Evolutionary conservation across 2,113 vertebrate genomes (phyloP).

Genomic region (Thymallus thymallus): DNA sequence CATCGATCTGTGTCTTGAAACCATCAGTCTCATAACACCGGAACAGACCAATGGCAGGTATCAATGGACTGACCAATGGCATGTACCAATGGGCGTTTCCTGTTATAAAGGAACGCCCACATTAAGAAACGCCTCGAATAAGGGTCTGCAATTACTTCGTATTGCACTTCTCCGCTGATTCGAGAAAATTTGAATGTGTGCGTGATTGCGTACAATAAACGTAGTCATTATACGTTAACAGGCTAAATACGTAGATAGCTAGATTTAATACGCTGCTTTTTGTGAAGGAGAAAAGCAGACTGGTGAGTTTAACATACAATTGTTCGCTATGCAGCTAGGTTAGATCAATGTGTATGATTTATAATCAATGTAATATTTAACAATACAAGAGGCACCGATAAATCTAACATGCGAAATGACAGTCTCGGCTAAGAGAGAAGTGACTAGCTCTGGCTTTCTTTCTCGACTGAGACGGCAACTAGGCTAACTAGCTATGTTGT

Average conservation of each 20-base stretch:
- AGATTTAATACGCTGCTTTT: neutral
- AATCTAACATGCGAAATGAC: neutral
- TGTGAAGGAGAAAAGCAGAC: neutral
- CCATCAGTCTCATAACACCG: too few relatives aligned
- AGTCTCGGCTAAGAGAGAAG: neutral
- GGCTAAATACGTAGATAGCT: neutral
- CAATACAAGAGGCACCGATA: neutral
- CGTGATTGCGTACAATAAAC: too few relatives aligned
- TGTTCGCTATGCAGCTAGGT: neutral
- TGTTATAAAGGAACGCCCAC: too few relatives aligned
- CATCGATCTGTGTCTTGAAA: too few relatives aligned
- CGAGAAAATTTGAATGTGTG: too few relatives aligned
- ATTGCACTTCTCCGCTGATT: too few relatives aligned
- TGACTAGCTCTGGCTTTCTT: neutral
- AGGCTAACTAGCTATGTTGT: neutral
- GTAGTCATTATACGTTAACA: neutral
- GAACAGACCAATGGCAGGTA: too few relatives aligned
- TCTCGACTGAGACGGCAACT: neutral
- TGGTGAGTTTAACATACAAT: neutral
- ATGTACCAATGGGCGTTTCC: too few relatives aligned
- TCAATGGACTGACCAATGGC: too few relatives aligned
- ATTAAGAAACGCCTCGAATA: too few relatives aligned
- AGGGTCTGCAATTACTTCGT: too few relatives aligned
- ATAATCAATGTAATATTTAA: neutral
- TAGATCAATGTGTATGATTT: neutral